Percentiles rank a stretch among this genome's conserved stretches.
Evolutionary conservation across 2,888 invertebrate genomes (phyloP).

Genomic region (Latheticus oryzae): DNA sequence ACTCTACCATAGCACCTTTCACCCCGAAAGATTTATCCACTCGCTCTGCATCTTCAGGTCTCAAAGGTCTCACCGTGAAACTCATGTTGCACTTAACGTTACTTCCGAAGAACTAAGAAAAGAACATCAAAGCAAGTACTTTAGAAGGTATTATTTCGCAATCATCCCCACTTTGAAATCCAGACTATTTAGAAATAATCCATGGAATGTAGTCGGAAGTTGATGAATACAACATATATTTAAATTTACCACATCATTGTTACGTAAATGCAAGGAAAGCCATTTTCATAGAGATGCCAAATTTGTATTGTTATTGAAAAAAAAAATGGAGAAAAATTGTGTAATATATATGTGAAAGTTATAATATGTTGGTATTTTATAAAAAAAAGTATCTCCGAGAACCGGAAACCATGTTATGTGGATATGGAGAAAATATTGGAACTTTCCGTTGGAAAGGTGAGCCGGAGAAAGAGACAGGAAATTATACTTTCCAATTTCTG

Average conservation of each 20-base stretch:
- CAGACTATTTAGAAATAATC: too few species aligned
- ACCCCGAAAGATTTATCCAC: conserved; percentile 77
- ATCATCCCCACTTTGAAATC: conserved; percentile 28
- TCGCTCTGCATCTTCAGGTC: conserved; percentile 59
- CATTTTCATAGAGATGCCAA: not conserved
- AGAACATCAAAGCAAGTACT: conserved; percentile 6
- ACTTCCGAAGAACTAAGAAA: conserved; percentile 3
- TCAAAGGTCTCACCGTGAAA: conserved; percentile 46
- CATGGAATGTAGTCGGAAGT: too few species aligned
- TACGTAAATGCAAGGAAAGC: too few species aligned
- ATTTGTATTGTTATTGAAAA: not conserved
- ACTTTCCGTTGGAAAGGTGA: conserved; percentile 31
- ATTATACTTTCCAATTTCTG: conserved; percentile 18
- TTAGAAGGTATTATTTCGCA: conserved; percentile 22
- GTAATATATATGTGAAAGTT: conserved; percentile 26
- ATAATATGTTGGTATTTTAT: conserved; percentile 1
- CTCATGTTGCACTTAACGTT: conserved; percentile 16
- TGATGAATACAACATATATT: too few species aligned
- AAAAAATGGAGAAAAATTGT: conserved; percentile 14
- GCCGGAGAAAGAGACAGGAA: not conserved
- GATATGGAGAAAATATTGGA: conserved; percentile 24
- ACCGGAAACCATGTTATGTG: conserved; percentile 23
- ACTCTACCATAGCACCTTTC: conserved; percentile 77
- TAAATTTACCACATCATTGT: too few species aligned
- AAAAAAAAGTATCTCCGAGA: conserved; percentile 22